Evolutionary conservation across 2,113 vertebrate genomes (phyloP).

Genomic region (Percopsis transmontana): DNA sequence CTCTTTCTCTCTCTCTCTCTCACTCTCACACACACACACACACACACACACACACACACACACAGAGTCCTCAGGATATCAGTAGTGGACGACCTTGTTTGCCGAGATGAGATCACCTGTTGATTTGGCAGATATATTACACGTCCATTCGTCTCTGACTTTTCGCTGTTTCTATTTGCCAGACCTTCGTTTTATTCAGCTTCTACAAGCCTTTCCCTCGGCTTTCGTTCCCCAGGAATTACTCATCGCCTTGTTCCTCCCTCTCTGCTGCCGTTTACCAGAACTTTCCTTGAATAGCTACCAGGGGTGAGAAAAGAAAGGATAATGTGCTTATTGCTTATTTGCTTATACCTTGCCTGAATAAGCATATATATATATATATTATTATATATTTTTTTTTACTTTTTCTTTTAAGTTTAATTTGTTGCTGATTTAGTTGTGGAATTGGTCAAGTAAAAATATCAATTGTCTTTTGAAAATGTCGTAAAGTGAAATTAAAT

Average conservation of each 20-base stretch:
- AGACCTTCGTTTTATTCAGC: slow-evolving; percentile 2
- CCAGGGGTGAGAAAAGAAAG: too few relatives aligned
- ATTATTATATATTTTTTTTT: too few relatives aligned
- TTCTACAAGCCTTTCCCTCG: slow-evolving; percentile 18
- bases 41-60: slow-evolving; percentile 26
- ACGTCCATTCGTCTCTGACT: slow-evolving; percentile 5
- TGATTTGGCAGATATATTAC: slow-evolving; percentile 48
- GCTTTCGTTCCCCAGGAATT: slow-evolving; percentile 35
- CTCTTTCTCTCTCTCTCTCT: neutral
- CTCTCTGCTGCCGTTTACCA: slow-evolving; percentile 1
- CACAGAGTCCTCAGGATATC: slow-evolving; percentile 24
- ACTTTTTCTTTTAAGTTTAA: too few relatives aligned
- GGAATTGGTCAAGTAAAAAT: too few relatives aligned
- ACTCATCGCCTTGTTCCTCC: slow-evolving; percentile 30
- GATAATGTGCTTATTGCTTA: too few relatives aligned
- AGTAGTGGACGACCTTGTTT: slow-evolving; percentile 42
- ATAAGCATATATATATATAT: too few relatives aligned
- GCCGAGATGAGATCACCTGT: slow-evolving; percentile 67
- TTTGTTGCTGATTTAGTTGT: too few relatives aligned
- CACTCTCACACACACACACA: slow-evolving; percentile 1
- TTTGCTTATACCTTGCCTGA: too few relatives aligned
- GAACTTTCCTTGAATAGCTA: neutral
- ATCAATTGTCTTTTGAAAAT: too few relatives aligned
- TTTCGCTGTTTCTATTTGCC: neutral
- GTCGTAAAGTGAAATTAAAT: too few relatives aligned